These are phyloP conservation scores for Calyptommatus sinebrachiatus DNA, from an alignment of 2,113 vertebrate genomes.

Conservation along the genomic window DNA sequence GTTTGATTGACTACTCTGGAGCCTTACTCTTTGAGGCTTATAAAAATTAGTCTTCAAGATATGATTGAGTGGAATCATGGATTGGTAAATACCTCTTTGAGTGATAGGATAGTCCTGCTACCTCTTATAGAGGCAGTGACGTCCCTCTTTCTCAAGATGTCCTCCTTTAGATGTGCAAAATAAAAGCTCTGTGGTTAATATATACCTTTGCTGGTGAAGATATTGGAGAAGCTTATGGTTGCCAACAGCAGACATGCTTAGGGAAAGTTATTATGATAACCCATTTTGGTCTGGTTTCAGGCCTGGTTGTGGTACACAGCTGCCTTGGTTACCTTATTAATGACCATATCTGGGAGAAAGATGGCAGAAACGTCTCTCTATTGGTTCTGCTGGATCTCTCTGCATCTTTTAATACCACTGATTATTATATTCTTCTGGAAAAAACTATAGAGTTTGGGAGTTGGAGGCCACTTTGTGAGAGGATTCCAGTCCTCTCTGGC, in stretches of 20 bases:
- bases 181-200: no score
- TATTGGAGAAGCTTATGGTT: no score
- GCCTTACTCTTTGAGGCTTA: no score
- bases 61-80: no score
- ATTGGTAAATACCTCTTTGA: background rate
- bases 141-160: background rate
- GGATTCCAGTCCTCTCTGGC: no score
- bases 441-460: background rate
- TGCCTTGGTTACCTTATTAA: background rate
- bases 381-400: background rate
- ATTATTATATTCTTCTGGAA: background rate
- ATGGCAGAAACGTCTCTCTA: background rate
- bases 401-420: background rate
- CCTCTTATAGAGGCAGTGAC: background rate
- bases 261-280: no score
- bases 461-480: background rate
- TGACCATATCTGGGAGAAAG: background rate
- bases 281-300: background rate
- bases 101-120: background rate
- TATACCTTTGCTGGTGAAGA: no score
- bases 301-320: background rate
- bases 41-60: no score
- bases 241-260: no score
- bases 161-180: no score
- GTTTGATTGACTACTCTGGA: no score